Percentiles rank a stretch among this genome's conserved stretches.
Evolutionary conservation across 2,888 invertebrate species (phyloP).

Genomic region (Rhyacophila evoluta): DNA sequence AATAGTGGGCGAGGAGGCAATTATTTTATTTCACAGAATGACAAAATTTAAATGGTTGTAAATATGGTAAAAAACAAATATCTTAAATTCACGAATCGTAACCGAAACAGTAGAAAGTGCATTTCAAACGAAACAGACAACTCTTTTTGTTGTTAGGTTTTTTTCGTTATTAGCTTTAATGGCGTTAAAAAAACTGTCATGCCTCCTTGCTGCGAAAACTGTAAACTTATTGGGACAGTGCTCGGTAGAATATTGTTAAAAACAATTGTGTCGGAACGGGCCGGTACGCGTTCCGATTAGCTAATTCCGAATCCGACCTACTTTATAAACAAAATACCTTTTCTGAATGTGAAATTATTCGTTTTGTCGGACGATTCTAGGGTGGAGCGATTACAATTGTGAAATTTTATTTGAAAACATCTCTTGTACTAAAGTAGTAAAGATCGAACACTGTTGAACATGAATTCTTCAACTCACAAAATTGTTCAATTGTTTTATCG

Average conservation of each 20-base stretch:
- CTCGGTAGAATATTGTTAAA: conserved; percentile 3
- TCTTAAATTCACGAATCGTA: not conserved
- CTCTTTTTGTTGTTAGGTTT: not conserved
- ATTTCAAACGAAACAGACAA: not conserved
- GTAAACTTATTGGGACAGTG: not conserved
- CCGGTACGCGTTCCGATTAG: conserved; percentile 38
- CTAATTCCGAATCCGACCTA: not conserved
- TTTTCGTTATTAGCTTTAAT: not conserved
- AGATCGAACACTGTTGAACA: too few species aligned
- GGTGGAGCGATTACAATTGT: not conserved
- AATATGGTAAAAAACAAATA: not conserved
- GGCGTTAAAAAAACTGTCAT: not conserved
- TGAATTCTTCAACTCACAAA: too few species aligned
- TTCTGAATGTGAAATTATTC: not conserved
- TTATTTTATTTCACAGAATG: too few species aligned
- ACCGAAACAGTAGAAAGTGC: not conserved
- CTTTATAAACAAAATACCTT: not conserved
- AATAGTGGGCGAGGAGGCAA: too few species aligned
- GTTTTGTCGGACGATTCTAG: not conserved
- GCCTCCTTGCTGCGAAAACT: not conserved
- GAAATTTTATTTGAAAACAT: not conserved
- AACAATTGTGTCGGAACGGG: conserved; percentile 38
- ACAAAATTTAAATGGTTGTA: too few species aligned
- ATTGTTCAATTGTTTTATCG: too few species aligned
- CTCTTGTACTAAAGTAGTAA: too few species aligned